Evolutionary conservation across 2,888 invertebrate genomes (phyloP).

Genomic region (Melieria crassipennis): DNA sequence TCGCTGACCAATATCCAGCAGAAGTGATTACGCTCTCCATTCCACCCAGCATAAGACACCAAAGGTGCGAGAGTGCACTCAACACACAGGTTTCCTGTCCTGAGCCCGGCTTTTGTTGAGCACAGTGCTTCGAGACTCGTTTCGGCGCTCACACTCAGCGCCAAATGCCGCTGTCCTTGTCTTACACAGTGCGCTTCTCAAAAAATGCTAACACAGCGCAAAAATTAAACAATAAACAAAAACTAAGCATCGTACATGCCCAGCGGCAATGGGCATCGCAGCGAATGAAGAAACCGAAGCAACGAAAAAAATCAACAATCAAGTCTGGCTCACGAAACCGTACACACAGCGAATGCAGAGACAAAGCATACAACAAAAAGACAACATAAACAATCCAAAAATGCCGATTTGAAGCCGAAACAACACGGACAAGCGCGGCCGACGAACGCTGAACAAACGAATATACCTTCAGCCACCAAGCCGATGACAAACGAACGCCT

Average conservation of each 20-base stretch:
- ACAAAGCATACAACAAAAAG: conserved; percentile 25
- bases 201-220: conserved; percentile 30
- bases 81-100: conserved; percentile 5
- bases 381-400: conserved; percentile 33
- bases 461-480: background rate
- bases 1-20: background rate
- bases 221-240: conserved; percentile 8
- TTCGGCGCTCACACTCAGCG: background rate
- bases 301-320: conserved; percentile 5
- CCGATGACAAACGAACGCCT: conserved; percentile 52
- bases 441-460: background rate
- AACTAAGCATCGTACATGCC: background rate
- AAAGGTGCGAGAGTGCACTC: conserved; percentile 10
- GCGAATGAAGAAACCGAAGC: background rate
- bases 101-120: conserved; percentile 9
- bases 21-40: too few relatives aligned
- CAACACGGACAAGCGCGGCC: conserved; percentile 9
- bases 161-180: too few relatives aligned
- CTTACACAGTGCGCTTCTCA: conserved; percentile 10
- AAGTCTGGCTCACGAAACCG: background rate
- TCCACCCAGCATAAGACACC: background rate
- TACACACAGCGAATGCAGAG: conserved; percentile 16
- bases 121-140: conserved; percentile 9
- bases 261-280: background rate
- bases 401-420: conserved; percentile 31